phyloP scores from a whole-genome alignment of 2,797 vertebrate species.

The Chelon auratus region DNA sequence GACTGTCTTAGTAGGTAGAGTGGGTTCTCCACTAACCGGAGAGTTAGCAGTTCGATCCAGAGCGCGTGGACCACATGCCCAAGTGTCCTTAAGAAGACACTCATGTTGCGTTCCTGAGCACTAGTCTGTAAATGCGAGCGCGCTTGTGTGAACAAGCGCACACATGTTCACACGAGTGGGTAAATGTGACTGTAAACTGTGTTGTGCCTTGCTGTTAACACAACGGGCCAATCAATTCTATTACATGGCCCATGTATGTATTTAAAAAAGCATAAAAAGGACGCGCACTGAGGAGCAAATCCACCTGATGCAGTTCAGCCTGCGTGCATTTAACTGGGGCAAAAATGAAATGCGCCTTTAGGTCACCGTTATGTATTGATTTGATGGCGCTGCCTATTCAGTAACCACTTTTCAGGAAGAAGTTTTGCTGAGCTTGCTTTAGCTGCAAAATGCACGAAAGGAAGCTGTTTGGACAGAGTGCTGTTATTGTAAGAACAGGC shows the following conservation, averaged over 20 bases:
- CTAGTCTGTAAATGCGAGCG: no score
- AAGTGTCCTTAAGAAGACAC: no score
- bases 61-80: no score
- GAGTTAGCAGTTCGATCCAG: no score
- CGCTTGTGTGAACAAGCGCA: no score
- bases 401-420: background rate
- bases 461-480: background rate
- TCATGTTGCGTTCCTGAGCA: no score
- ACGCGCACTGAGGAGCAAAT: background rate
- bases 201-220: constrained; percentile 4
- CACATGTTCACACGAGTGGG: no score
- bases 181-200: background rate
- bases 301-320: background rate
- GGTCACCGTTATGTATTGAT: background rate
- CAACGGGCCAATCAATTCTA: constrained; percentile 2
- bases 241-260: background rate
- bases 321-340: background rate
- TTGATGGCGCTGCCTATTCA: background rate
- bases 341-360: background rate
- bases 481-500: background rate
- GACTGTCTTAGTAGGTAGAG: background rate
- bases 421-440: background rate
- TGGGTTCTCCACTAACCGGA: no score
- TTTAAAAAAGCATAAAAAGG: background rate
- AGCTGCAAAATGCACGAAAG: background rate